Percentiles rank a stretch among this genome's conserved stretches.
phyloP scores from a whole-genome alignment of 2,113 vertebrate genomes.

The Sylvia atricapilla region DNA sequence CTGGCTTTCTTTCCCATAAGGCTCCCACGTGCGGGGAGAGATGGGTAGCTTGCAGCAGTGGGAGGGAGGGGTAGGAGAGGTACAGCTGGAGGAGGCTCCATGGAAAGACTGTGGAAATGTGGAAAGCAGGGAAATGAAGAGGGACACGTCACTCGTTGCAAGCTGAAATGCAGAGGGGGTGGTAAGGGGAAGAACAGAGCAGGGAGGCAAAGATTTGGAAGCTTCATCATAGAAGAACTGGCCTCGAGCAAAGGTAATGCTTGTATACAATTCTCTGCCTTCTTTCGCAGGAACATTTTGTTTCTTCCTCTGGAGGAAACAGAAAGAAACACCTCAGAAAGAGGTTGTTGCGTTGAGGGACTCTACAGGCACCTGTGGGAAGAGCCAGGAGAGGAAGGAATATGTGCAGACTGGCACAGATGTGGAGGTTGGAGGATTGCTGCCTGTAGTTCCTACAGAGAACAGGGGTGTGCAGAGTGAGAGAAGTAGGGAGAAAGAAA shows the following conservation, averaged over 20 bases:
- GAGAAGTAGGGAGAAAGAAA: background rate
- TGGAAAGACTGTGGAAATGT: slow-evolving; percentile 22
- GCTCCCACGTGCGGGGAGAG: slow-evolving; percentile 43
- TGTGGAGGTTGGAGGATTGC: background rate
- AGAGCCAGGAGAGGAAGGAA: background rate
- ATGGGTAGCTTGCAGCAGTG: slow-evolving; percentile 5
- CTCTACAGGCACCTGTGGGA: background rate
- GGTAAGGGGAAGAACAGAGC: slow-evolving; percentile 17
- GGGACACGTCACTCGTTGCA: slow-evolving; percentile 45
- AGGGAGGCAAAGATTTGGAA: slow-evolving; percentile 30
- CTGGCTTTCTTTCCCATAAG: slow-evolving; percentile 24
- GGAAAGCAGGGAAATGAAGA: slow-evolving; percentile 27
- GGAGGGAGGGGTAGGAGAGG: slow-evolving; percentile 53
- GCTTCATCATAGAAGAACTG: slow-evolving; percentile 10
- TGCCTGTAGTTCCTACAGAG: background rate
- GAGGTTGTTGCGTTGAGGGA: background rate
- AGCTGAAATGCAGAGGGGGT: slow-evolving; percentile 38
- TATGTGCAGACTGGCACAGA: background rate
- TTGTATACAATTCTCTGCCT: slow-evolving; percentile 18
- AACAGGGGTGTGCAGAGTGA: background rate
- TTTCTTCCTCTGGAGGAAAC: background rate
- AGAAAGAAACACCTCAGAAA: background rate
- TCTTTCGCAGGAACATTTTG: background rate
- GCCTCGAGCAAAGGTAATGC: slow-evolving; percentile 60
- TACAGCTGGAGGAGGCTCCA: slow-evolving; percentile 53